phyloP scores from a whole-genome alignment of 2,888 invertebrate genomes.

The Cantharis lateralis region DNA sequence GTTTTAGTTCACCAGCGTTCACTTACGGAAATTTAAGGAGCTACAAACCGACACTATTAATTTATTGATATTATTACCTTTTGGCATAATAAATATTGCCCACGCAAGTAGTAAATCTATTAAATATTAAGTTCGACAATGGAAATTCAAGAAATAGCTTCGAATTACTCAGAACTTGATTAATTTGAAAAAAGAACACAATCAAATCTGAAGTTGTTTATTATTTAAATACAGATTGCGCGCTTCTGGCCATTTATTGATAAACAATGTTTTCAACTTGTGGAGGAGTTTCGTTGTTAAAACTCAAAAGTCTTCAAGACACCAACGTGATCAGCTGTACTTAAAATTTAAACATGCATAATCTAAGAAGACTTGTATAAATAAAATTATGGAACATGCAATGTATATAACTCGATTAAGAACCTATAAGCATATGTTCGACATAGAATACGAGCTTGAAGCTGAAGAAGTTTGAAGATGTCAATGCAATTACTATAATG shows the following conservation, averaged over 20 bases:
- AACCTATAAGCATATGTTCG: slow-evolving; percentile 33
- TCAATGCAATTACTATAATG: slow-evolving; percentile 36
- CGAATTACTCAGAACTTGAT: background rate
- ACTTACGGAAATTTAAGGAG: slow-evolving; percentile 11
- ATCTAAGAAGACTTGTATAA: background rate
- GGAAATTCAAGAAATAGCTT: background rate
- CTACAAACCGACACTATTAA: background rate
- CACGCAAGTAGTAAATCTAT: background rate
- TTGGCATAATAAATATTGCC: background rate
- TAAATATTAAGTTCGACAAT: background rate
- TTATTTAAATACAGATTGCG: slow-evolving; percentile 14
- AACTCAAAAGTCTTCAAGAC: background rate
- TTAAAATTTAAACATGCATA: no score
- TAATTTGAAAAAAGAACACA: background rate
- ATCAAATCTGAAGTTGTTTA: background rate
- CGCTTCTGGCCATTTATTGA: background rate
- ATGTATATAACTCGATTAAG: slow-evolving; percentile 7
- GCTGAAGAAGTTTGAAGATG: slow-evolving; percentile 31
- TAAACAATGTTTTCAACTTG: background rate
- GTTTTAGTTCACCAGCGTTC: slow-evolving; percentile 28
- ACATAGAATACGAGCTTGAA: slow-evolving; percentile 31
- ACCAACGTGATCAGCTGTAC: no score
- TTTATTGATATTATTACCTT: background rate
- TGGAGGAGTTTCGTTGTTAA: background rate
- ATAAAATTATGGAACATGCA: background rate